Conservation (phyloP, 1,140 invertebrate genomes). For the Oncopodura yosiiana region DNA sequence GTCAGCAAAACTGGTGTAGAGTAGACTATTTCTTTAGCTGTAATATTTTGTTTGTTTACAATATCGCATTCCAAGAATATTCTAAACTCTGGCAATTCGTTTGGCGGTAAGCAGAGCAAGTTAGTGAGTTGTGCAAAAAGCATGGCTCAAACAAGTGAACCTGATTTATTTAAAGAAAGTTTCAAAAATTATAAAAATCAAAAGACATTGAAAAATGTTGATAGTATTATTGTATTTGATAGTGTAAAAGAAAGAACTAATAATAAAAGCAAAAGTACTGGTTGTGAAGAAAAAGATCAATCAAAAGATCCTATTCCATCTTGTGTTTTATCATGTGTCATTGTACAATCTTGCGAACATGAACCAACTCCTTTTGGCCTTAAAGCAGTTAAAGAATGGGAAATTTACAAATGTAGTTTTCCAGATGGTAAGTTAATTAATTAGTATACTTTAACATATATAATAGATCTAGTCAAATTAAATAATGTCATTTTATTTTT, state of each 20-base stretch:
- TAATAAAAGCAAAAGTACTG: not conserved
- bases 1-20: constrained; percentile 40
- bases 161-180: constrained; percentile 20
- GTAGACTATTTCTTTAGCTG: no score
- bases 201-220: not conserved
- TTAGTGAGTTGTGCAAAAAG: no score
- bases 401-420: constrained; percentile 37
- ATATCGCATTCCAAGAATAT: no score
- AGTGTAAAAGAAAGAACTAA: not conserved
- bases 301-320: not conserved
- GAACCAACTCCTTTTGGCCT: constrained; percentile 34
- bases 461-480: not conserved
- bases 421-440: constrained; percentile 35
- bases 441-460: not conserved
- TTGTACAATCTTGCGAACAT: not conserved
- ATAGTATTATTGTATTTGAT: not conserved
- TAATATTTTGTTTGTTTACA: no score
- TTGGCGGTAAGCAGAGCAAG: no score
- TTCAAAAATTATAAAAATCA: constrained; percentile 23
- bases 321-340: not conserved
- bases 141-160: no score
- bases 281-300: not conserved
- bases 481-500: constrained; percentile 18
- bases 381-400: constrained; percentile 37
- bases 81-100: no score